A percentile compares a stretch with the other conserved stretches of the same genome.
These are phyloP conservation scores for Champsocephalus gunnari DNA, from an alignment of 2,797 vertebrate species.

Conservation along the genomic window DNA sequence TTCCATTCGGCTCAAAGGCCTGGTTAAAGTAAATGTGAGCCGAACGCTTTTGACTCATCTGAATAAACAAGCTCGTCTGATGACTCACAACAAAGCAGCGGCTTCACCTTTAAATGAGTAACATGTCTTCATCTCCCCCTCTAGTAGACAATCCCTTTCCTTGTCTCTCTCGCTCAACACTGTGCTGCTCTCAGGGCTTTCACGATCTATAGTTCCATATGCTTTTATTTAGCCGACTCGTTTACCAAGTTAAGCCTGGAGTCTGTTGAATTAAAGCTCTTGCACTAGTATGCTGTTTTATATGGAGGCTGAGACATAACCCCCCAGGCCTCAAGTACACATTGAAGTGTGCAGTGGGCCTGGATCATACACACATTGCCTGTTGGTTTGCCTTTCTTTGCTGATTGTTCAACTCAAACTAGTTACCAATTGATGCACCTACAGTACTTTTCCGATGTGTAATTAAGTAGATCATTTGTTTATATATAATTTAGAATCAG, in stretches of 20 bases:
- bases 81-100: slow-evolving; percentile 19
- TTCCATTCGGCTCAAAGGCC: neutral
- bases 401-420: slow-evolving; percentile 14
- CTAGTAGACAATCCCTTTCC: slow-evolving; percentile 12
- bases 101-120: slow-evolving; percentile 22
- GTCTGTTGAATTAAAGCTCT: slow-evolving; percentile 76
- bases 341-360: slow-evolving; percentile 57
- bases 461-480: too few relatives aligned
- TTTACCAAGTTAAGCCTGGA: slow-evolving; percentile 76
- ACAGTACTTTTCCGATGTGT: neutral
- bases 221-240: slow-evolving; percentile 72
- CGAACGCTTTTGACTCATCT: slow-evolving; percentile 19
- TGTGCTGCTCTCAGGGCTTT: slow-evolving; percentile 59
- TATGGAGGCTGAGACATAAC: slow-evolving; percentile 52
- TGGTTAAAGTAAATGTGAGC: slow-evolving; percentile 12
- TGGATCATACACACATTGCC: slow-evolving; percentile 26
- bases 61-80: slow-evolving; percentile 18
- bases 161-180: slow-evolving; percentile 29
- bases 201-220: slow-evolving; percentile 71
- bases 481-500: too few relatives aligned
- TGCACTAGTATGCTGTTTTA: slow-evolving; percentile 60
- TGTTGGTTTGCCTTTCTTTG: slow-evolving; percentile 36
- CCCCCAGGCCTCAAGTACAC: slow-evolving; percentile 52
- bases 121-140: slow-evolving; percentile 25
- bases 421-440: neutral